Evolutionary conservation across 2,888 invertebrate species (phyloP).

Genomic region (Chymomyza amoena): DNA sequence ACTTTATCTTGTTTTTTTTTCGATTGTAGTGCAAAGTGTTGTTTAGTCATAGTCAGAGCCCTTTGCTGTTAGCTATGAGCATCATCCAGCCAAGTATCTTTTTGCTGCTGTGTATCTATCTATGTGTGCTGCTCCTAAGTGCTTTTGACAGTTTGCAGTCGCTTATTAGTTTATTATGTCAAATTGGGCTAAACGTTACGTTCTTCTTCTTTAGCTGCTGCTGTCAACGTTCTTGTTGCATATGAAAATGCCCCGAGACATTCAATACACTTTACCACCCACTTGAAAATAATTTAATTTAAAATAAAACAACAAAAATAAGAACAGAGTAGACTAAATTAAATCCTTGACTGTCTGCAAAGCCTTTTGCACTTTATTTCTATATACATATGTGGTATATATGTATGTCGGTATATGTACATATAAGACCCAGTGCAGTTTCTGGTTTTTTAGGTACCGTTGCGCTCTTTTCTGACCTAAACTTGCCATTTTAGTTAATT

Average conservation of each 20-base stretch:
- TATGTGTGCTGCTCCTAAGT: constrained; percentile 18
- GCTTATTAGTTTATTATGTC: constrained; percentile 29
- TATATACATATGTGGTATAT: constrained; percentile 18
- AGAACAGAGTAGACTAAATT: constrained; percentile 34
- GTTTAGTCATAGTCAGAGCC: constrained; percentile 16
- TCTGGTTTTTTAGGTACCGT: background rate
- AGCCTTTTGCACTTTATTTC: background rate
- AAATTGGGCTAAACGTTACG: background rate
- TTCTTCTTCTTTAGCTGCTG: background rate
- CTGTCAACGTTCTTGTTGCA: background rate
- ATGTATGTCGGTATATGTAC: constrained; percentile 19
- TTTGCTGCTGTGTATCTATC: background rate
- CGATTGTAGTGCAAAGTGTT: constrained; percentile 28
- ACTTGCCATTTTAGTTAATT: constrained; percentile 64
- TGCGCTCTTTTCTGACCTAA: constrained; percentile 33
- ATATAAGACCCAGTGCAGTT: background rate
- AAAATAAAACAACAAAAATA: background rate
- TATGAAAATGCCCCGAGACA: background rate
- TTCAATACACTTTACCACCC: background rate
- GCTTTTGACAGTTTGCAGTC: constrained; percentile 23
- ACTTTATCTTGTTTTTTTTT: background rate
- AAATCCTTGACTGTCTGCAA: constrained; percentile 49
- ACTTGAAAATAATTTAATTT: background rate
- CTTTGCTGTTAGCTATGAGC: background rate
- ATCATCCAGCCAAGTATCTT: background rate